These are phyloP conservation scores for Heteromormyrus szaboi DNA, from an alignment of 2,797 vertebrate species.

Conservation along the genomic window DNA sequence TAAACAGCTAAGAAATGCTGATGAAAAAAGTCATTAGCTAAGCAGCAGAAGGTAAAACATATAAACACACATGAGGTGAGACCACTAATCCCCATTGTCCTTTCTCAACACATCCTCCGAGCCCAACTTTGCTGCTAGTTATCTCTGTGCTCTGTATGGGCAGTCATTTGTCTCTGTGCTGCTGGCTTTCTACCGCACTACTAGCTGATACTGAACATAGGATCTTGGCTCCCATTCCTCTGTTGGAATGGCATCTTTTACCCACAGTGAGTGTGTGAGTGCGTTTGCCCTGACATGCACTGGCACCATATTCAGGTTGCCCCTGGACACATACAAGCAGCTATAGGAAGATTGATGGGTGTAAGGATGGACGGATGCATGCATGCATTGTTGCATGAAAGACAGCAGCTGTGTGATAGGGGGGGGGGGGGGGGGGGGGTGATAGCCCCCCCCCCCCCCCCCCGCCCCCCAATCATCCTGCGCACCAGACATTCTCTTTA, in stretches of 20 bases:
- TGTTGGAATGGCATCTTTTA: not conserved
- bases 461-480: not conserved
- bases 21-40: not conserved
- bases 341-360: not conserved
- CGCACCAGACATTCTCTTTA: constrained; percentile 2
- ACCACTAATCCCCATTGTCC: not conserved
- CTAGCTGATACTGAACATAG: not conserved
- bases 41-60: not conserved
- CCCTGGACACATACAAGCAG: not conserved
- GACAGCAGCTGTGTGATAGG: not conserved
- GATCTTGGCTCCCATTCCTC: not conserved
- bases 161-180: not conserved
- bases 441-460: too few relatives aligned
- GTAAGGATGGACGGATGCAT: not conserved
- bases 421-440: too few relatives aligned
- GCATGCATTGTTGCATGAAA: not conserved
- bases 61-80: not conserved
- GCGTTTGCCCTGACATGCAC: not conserved
- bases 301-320: not conserved
- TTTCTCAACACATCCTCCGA: not conserved
- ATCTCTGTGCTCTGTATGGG: not conserved
- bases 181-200: not conserved
- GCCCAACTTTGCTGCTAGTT: not conserved
- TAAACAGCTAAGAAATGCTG: not conserved
- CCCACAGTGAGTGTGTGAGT: not conserved